Evolutionary conservation across 2,113 vertebrate genomes (phyloP), one percentile per base, ranked within the genome.

Genomic region (Melanostigma gelatinosum): DNA sequence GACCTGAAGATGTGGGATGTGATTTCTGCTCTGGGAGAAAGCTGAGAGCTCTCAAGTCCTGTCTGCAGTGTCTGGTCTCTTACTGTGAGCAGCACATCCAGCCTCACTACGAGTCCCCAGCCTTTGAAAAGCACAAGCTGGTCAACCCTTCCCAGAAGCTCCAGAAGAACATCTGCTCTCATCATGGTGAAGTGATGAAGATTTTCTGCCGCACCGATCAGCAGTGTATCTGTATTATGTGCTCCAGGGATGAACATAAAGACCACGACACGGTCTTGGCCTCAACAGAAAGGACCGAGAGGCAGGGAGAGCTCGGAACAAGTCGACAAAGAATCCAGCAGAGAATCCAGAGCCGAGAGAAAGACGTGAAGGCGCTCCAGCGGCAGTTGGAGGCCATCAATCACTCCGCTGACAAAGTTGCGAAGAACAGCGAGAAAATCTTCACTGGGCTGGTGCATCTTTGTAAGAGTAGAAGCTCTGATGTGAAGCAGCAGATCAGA

Each of bases 191-290:
- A 16, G 60, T 71, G 3, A 78, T 62, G 65, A 78, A 77, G 76
- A 50, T 86, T 6, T 83, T 83, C 85, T 86, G 76, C 11, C 67
- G 48, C 0, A 79, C 71, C 15, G 85, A 86, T 68, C 65, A 82
- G 18, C 20, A 27, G 3, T 78, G 75, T 16, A 86, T 86, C 65
- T 86, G 84, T 46, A 27, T 36, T 18, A 16, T 71, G 1, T 86
- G 84, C 44, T 77, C 58, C 27, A 44, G 57, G 60, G 75, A 69
- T 0, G 66, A 54, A 12, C 84, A 82, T 10, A 67, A 61, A 27
- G 75, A 8, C 46, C 84, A 86, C 7, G 1, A 71, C 16, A 82
- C 46, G 0, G 75, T 82, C 7, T 62, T 58, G 13, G 72, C 66
- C 1, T 5, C 24, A 16, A 18, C 50, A 3, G 79, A 78, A 46